Evolutionary conservation across 2,797 vertebrate genomes (phyloP).

Genomic region (Danio choprae): DNA sequence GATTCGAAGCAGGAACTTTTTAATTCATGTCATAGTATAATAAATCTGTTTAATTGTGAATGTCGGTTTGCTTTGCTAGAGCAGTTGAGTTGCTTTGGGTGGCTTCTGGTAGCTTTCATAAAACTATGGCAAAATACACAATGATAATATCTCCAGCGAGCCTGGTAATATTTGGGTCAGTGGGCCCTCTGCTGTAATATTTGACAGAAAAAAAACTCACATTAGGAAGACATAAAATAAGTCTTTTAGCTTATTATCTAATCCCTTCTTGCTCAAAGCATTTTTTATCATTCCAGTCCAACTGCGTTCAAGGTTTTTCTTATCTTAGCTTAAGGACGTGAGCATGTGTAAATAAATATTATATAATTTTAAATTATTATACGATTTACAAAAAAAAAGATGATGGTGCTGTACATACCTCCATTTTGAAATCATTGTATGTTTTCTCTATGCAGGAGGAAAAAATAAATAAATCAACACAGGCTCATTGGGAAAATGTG

Average conservation of each 20-base stretch:
- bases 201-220: constrained; percentile 8
- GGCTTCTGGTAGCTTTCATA: background rate
- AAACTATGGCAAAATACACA: background rate
- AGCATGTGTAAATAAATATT: background rate
- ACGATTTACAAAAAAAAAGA: too few relatives aligned
- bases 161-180: constrained; percentile 17
- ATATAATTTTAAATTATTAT: background rate
- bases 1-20: constrained; percentile 4
- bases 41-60: constrained; percentile 26
- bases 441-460: too few relatives aligned
- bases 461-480: too few relatives aligned
- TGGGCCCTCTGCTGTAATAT: constrained; percentile 9
- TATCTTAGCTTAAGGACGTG: background rate
- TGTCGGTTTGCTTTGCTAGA: background rate
- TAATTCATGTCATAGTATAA: constrained; percentile 19
- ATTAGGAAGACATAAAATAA: constrained; percentile 12
- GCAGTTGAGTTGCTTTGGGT: background rate
- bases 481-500: too few relatives aligned
- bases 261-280: background rate
- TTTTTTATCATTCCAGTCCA: background rate
- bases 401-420: too few relatives aligned
- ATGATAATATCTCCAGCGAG: constrained; percentile 3
- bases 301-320: background rate
- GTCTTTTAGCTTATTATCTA: background rate
- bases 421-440: too few relatives aligned